Base-by-base conservation (phyloP, 2,113 vertebrate species). In the Turnix velox region DNA sequence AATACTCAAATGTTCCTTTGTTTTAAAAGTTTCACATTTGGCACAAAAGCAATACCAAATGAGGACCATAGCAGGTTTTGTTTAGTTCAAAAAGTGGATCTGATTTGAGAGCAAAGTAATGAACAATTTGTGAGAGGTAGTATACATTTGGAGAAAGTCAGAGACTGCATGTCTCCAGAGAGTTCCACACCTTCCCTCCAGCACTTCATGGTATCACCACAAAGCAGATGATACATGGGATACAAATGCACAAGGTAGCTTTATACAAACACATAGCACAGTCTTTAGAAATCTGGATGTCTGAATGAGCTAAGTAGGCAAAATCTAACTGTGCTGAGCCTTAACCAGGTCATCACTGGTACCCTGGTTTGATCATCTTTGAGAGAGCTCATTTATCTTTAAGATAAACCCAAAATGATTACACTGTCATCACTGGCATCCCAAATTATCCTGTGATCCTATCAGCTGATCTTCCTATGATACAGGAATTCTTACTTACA, bases 1-100 rank as follows among this genome's bases (percentile, higher is more conserved):
- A 93, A 81, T 92, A 88, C 28, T 84, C 94, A 94, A 84, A 55
- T 14, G 35, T 49, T 79, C 77, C 66, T 93, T 95, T 87, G 81
- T 94, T 93, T 88, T 62, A 51, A 93, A 93, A 73, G 54, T 49
- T 93, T 85, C 12, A 3, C 16, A 27, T 65, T 46, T 84, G 83
- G 84, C 94, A 92, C 80, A 94, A 76, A 63, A 79, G 69, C 65
- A 68, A 58, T 10, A 43, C 17, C 54, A 80, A 92, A 84, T 54
- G 16, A 92, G 79, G 66, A 94, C 65, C 39, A 62, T 1, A 75
- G 45, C 61, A 91, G 74, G 72, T 58, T 94, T 94, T 83, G 46
- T 40, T 39, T 76, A 27, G 22, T 52, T 54, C n/a, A 33, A 68
- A 84, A 57, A 63, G 25, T 5, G 63, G 8, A 68, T 59, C 33